Evolutionary conservation across 2,113 vertebrate species (phyloP).

Genomic region (Clarias gariepinus): DNA sequence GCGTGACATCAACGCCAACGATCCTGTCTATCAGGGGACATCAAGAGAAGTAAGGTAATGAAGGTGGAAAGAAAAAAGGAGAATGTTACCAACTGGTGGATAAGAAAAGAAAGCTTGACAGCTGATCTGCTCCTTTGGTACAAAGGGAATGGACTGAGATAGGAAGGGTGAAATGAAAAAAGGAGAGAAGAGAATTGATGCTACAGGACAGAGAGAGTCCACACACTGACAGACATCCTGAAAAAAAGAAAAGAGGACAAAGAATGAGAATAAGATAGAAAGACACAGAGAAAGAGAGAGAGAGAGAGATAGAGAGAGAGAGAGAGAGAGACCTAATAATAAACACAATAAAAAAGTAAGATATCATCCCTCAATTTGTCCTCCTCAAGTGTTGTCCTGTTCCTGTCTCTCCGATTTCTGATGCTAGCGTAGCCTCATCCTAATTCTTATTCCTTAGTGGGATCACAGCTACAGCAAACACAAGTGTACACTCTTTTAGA

Average conservation of each 20-base stretch:
- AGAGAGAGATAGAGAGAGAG: neutral
- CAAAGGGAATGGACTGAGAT: neutral
- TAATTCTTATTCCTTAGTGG: slow-evolving; percentile 1
- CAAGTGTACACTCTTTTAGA: neutral
- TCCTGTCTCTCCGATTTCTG: neutral
- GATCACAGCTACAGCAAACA: slow-evolving; percentile 9
- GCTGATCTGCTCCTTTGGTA: neutral
- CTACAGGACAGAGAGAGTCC: slow-evolving; percentile 4
- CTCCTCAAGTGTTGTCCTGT: neutral
- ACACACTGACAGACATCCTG: neutral
- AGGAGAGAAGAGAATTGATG: slow-evolving; percentile 3
- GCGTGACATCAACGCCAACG: neutral
- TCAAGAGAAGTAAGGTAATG: neutral
- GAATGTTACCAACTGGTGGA: slow-evolving; percentile 18
- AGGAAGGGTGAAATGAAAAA: neutral
- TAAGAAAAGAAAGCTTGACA: slow-evolving; percentile 15
- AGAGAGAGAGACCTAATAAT: neutral
- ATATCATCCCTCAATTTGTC: slow-evolving; percentile 7
- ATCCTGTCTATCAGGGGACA: neutral
- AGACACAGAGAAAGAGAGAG: neutral
- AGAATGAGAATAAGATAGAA: neutral
- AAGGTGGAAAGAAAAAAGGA: neutral
- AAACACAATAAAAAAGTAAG: neutral
- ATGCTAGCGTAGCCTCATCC: slow-evolving; percentile 1
- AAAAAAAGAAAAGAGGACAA: neutral